Base-by-base conservation (phyloP, 2,888 invertebrate genomes). In the Magallana nippona region DNA sequence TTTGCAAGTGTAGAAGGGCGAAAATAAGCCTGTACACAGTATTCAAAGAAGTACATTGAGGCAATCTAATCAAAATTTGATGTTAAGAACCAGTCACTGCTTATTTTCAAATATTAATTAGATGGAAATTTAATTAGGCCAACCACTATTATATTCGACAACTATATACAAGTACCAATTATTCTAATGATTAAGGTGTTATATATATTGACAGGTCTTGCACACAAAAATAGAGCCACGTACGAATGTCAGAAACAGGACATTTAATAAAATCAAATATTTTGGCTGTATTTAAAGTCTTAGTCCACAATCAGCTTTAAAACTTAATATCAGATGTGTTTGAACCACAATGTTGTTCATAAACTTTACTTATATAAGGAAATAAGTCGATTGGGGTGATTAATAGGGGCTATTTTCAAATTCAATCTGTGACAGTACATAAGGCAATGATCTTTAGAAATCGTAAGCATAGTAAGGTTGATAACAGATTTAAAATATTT, bases 401-500 rank as follows among this genome's bases (percentile, higher is more conserved):
- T 71, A 71, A 3, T 10, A 1, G 32, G 32, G 71, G 71, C 22
- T 71, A 71, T 22, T 32, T 22, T 71, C 71, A 10, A 13, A 32
- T 71, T 32, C 71, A 71, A 27, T 71, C 13, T 13, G 71, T 71
- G 71, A 27, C 71, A 71, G 27, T 32, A 71, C 32, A 32, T 13
- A 27, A 17, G 71, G 27, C 11, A 71, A 71, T 71, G 32, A 3
- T 13, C 71, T 27, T 71, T 27, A 32, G 15, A 60, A 71, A 71
- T 27, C 44, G 32, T 22, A 71, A 71, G 32, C 71, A 71, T 71
- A 32, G 13, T 32, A 0, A 15, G 1, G 27, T 71, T 71, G 10
- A 71, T 32, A 27, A 63, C 22, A 71, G 71, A 71, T 71, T 32
- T 22, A 71, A 71, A 44, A 71, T 71, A 71, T 71, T 71, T 71